phyloP scores from a whole-genome alignment of 2,113 vertebrate species.

The Ceyx cyanopectus region DNA sequence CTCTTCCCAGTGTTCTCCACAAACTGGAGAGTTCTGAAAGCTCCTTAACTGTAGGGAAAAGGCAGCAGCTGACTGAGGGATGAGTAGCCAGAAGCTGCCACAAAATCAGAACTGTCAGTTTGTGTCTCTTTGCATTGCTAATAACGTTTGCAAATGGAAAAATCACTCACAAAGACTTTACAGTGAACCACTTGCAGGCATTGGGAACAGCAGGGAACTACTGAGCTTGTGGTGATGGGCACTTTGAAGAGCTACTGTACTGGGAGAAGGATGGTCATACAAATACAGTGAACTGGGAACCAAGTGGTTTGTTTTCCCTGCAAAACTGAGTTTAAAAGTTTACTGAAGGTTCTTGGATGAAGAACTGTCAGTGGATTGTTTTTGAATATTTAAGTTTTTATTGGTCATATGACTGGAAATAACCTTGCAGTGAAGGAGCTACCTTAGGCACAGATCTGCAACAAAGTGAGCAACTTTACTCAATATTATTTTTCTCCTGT shows the following conservation, averaged over 20 bases:
- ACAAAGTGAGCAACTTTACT: not conserved
- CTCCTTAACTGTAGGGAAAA: not conserved
- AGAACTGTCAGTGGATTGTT: not conserved
- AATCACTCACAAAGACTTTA: not conserved
- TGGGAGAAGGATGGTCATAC: not conserved
- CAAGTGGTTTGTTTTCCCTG: accelerated
- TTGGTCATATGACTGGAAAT: not conserved
- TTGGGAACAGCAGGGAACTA: not conserved
- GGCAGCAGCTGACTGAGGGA: not conserved
- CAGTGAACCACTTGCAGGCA: not conserved
- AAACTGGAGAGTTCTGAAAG: not conserved
- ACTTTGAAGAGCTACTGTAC: not conserved
- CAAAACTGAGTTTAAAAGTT: not conserved
- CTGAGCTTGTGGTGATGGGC: not conserved
- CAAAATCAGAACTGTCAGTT: not conserved
- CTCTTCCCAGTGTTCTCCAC: not conserved
- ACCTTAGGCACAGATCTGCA: not conserved
- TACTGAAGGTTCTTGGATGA: not conserved
- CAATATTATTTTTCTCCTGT: not conserved
- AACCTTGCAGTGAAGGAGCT: not conserved
- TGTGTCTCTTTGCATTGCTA: not conserved
- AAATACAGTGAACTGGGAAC: accelerated
- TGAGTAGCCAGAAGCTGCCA: not conserved
- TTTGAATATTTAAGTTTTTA: not conserved
- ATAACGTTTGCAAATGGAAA: not conserved